Evolutionary conservation across 2,797 vertebrate genomes (phyloP).

Genomic region (Pangasius macronema): DNA sequence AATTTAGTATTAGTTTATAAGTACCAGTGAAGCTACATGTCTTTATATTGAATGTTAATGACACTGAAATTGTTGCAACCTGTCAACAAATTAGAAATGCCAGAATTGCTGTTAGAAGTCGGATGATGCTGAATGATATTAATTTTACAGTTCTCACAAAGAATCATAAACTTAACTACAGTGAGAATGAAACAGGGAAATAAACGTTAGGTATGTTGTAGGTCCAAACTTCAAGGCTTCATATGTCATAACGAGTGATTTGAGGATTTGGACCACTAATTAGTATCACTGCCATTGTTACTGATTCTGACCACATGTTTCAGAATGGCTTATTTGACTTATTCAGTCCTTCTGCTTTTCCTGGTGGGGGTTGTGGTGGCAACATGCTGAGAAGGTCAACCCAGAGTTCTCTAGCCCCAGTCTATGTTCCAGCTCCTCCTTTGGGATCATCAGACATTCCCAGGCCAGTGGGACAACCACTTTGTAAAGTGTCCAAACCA

Average conservation of each 20-base stretch:
- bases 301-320: not conserved
- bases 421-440: not conserved
- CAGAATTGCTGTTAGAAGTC: not conserved
- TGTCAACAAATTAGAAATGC: not conserved
- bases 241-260: not conserved
- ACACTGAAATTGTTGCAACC: not conserved
- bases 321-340: not conserved
- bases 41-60: not conserved
- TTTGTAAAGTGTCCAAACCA: not conserved
- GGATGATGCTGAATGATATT: not conserved
- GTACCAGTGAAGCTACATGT: too few species aligned
- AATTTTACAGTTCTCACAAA: not conserved
- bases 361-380: not conserved
- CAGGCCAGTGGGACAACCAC: not conserved
- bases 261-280: not conserved
- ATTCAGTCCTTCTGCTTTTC: not conserved
- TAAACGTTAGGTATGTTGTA: not conserved
- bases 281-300: not conserved
- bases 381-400: not conserved
- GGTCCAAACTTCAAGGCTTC: not conserved
- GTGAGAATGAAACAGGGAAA: not conserved
- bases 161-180: not conserved
- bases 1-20: not conserved
- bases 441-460: not conserved
- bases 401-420: too few species aligned